phyloP scores from a whole-genome alignment of 2,113 vertebrate genomes.

The Eulacestoma nigropectus region DNA sequence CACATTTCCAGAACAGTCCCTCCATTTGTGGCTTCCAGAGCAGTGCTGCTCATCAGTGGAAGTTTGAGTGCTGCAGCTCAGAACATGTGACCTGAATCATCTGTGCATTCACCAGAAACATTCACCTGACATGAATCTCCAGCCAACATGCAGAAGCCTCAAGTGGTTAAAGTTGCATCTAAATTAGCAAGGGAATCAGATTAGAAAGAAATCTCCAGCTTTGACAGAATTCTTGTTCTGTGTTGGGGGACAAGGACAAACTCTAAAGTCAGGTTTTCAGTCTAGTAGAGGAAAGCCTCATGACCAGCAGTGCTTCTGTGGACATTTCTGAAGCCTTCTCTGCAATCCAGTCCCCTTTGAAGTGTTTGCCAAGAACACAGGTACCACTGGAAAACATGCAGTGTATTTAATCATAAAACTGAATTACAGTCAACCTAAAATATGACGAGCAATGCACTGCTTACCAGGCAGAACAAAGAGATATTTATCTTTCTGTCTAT shows the following conservation, averaged over 20 bases:
- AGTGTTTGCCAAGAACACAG: neutral
- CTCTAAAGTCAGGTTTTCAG: neutral
- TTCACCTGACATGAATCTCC: neutral
- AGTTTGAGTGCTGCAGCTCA: neutral
- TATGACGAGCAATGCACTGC: neutral
- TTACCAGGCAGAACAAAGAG: constrained; percentile 16
- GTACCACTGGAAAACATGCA: neutral
- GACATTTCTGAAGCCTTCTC: neutral
- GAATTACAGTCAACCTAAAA: constrained; percentile 36
- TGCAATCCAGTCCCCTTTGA: neutral
- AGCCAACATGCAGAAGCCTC: neutral
- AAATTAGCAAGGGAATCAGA: neutral
- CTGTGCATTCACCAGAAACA: neutral
- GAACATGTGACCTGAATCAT: neutral
- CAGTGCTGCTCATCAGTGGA: neutral
- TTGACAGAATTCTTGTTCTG: neutral
- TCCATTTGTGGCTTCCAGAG: neutral
- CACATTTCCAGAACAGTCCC: neutral
- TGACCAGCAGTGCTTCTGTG: neutral
- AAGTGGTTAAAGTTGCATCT: neutral
- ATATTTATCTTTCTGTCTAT: constrained; percentile 62
- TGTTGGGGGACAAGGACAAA: neutral
- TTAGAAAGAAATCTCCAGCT: neutral
- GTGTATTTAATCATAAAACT: constrained; percentile 33
- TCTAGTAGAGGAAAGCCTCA: neutral